Base-by-base conservation (phyloP, 1,140 invertebrate species). In the Cheumatopsyche charites region DNA sequence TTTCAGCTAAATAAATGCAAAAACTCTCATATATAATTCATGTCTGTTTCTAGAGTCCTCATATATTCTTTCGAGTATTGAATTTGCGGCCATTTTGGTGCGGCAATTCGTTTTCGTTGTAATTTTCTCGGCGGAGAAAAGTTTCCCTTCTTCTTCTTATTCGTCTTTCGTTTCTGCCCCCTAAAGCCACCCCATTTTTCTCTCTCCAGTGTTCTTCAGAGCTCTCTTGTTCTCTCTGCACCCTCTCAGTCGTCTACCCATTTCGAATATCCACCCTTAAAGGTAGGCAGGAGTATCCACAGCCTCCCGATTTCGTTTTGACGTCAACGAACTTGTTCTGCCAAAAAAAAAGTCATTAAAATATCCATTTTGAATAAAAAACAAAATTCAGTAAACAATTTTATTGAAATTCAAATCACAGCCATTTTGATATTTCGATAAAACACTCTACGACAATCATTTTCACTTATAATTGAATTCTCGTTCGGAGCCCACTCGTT, bases 101-200 rank as follows among this genome's bases (percentile, higher is more conserved):
- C 43, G 66, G 4, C 47, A 63, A 43, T 68, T 68, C 49, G 66
- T 68, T 55, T 68, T 43, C 66, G 47, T 29, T 52, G 66, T 63
- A 71, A 63, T 71, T 71, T 71, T 63, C 69, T 71, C 61, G 23
- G 12, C 45, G 13, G 49, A 41, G 49, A 58, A 71, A 71, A 71
- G 49, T 58, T 71, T 29, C 49, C 52, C 52, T 63, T 49, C 58
- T 70, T n/a, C 52, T 63, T 49, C 67, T 71, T 71, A 61, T 65
- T 15, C 25, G 7, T 15, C 63, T 67, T 41, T 17, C 12, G 47
- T 15, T 55, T 15, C 41, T 23, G 47, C 66, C 66, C 42, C 7
- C 25, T 58, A 26, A 1, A 9, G n/a, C 25, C 21, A 15, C 55
- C 55, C 61, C 26, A 63, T 63, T 62, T 55, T 68, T 55, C 49